Conservation (phyloP, 2,888 invertebrate species). For the Drosophila atripex region DNA sequence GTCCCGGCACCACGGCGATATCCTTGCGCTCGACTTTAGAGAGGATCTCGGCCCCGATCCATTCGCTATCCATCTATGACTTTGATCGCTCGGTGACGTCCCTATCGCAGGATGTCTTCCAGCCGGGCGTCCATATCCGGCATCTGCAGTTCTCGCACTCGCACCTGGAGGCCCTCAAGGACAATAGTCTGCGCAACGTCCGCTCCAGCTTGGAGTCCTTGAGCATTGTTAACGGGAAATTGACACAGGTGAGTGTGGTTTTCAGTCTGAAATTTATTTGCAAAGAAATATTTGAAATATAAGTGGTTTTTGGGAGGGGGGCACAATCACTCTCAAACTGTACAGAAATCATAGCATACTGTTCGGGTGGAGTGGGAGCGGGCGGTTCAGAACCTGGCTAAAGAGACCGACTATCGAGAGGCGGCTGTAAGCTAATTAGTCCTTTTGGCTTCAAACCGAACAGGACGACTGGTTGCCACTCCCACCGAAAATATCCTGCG, state of each 20-base stretch:
- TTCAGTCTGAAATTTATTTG: background rate
- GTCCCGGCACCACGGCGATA: constrained; percentile 91
- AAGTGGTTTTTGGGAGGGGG: background rate
- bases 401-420: background rate
- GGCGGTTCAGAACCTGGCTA: no score
- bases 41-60: constrained; percentile 88
- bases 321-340: no score
- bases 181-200: constrained; percentile 89
- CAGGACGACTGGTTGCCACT: constrained; percentile 3
- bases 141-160: constrained; percentile 92
- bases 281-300: background rate
- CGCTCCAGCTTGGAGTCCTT: constrained; percentile 91
- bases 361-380: no score
- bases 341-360: no score
- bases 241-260: constrained; percentile 81
- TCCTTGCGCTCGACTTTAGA: constrained; percentile 90
- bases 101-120: constrained; percentile 90
- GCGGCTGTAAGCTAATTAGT: constrained; percentile 22
- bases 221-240: constrained; percentile 90
- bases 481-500: constrained; percentile 16
- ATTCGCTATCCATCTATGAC: constrained; percentile 94
- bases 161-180: constrained; percentile 88
- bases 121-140: constrained; percentile 87
- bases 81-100: constrained; percentile 92
- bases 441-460: background rate